phyloP scores from a whole-genome alignment of 92 coral and sea anemone genomes.

The Anthopleura xanthogrammica region DNA sequence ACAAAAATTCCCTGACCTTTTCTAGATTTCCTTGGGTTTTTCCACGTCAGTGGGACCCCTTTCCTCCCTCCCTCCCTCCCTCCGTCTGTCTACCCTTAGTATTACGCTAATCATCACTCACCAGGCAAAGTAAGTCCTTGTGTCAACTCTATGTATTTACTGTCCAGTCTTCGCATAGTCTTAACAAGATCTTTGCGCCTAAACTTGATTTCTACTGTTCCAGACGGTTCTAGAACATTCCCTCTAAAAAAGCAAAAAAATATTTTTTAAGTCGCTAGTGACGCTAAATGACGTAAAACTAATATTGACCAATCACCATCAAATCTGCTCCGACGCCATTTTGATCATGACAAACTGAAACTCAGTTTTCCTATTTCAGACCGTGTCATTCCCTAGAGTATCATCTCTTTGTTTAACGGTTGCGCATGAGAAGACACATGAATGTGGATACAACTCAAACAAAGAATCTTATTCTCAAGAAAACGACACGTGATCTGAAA shows the following conservation, averaged over 20 bases:
- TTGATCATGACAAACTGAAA: neutral
- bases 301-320: neutral
- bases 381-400: no score
- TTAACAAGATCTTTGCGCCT: conserved; percentile 93
- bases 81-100: no score
- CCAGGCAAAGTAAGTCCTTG: conserved; percentile 86
- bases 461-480: no score
- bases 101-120: neutral
- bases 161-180: conserved; percentile 90
- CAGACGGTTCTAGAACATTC: conserved; percentile 96
- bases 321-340: no score
- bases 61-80: no score
- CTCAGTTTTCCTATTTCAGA: no score
- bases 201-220: conserved; percentile 96
- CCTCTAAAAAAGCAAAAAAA: conserved; percentile 52
- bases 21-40: no score
- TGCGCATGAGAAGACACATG: no score
- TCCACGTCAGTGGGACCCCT: no score
- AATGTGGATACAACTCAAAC: no score
- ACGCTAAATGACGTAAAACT: neutral
- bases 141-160: conserved; percentile 65
- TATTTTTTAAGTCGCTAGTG: neutral
- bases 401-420: no score
- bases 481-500: no score
- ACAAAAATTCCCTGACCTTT: neutral